phyloP scores from a whole-genome alignment of 2,888 invertebrate genomes.

The Cantharis nigra region DNA sequence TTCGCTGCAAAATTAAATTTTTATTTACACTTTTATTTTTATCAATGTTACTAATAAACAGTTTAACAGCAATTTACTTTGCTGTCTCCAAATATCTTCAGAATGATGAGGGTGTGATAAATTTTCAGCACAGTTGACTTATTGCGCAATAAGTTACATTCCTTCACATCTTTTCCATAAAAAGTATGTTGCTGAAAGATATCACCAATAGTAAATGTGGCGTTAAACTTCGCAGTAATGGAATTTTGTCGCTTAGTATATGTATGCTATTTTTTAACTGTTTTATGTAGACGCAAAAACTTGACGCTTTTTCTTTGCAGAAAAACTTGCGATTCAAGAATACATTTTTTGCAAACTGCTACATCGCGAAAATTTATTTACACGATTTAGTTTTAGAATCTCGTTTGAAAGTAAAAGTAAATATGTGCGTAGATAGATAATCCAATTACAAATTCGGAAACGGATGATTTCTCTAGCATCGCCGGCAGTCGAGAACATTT shows the following conservation, averaged over 20 bases:
- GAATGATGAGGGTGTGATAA: slow-evolving; percentile 2
- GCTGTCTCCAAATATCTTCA: background rate
- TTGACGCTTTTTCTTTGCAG: background rate
- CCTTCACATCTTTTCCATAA: slow-evolving; percentile 10
- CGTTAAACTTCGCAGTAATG: slow-evolving; percentile 9
- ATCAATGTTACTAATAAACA: background rate
- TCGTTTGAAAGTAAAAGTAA: background rate
- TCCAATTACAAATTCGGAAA: background rate
- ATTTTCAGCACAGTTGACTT: slow-evolving; percentile 10
- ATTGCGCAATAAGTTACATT: slow-evolving; percentile 23
- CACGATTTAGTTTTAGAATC: background rate
- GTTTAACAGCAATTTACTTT: background rate
- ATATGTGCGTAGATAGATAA: background rate
- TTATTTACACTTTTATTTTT: background rate
- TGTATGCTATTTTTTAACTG: background rate
- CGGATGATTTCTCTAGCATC: background rate
- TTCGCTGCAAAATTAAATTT: background rate
- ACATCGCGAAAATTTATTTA: background rate
- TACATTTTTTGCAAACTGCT: background rate
- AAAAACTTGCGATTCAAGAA: background rate
- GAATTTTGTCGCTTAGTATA: slow-evolving; percentile 5
- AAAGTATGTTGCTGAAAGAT: slow-evolving; percentile 19
- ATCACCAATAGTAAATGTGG: slow-evolving; percentile 8
- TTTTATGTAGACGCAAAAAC: background rate
- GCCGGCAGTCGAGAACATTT: background rate